These are phyloP conservation scores for Antigone vipio DNA, from an alignment of 2,113 vertebrate species.

Conservation along the genomic window DNA sequence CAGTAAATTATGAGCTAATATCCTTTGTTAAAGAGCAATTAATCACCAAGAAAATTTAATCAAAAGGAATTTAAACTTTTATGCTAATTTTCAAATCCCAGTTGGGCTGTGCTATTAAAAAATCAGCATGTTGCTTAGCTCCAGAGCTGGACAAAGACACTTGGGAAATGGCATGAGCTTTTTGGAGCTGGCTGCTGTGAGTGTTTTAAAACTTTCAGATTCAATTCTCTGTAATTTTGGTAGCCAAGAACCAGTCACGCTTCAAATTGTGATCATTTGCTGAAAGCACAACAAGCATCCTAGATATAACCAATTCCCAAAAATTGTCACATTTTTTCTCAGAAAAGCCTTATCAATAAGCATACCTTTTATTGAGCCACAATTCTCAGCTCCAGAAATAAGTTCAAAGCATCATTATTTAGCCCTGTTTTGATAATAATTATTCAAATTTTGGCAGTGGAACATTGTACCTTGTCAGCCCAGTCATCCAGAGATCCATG, in stretches of 20 bases:
- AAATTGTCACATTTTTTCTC: background rate
- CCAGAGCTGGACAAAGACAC: background rate
- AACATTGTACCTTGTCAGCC: background rate
- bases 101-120: background rate
- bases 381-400: background rate
- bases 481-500: background rate
- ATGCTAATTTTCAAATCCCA: slow-evolving; percentile 2
- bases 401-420: background rate
- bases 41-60: background rate
- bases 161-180: background rate
- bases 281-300: background rate
- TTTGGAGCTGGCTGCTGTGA: background rate
- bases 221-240: background rate
- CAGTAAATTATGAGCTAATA: background rate
- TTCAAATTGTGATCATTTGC: background rate
- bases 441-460: background rate
- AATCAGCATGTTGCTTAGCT: background rate
- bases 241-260: background rate
- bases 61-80: background rate
- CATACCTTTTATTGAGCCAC: background rate
- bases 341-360: background rate
- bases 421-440: background rate
- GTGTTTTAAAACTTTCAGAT: background rate
- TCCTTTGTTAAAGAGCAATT: background rate
- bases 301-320: background rate